A percentile compares a stretch with the other conserved stretches of the same genome.
phyloP scores from a whole-genome alignment of 2,888 invertebrate species.

The Euplagia quadripunctaria region DNA sequence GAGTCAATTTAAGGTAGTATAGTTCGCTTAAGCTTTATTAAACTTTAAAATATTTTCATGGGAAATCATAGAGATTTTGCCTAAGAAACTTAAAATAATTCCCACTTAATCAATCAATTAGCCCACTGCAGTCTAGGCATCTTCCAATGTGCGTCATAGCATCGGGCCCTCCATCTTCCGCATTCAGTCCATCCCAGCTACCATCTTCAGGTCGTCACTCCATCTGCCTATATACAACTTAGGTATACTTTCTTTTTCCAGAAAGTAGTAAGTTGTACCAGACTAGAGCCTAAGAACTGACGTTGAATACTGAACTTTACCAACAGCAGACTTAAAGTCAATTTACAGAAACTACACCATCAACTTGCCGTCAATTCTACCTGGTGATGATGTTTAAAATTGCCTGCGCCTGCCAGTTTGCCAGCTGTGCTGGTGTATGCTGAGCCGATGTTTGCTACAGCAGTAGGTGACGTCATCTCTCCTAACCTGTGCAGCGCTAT shows the following conservation, averaged over 20 bases:
- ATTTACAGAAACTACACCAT: slow-evolving; percentile 66
- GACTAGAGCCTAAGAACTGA: too few relatives aligned
- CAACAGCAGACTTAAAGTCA: neutral
- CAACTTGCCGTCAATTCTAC: slow-evolving; percentile 65
- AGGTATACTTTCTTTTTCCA: too few relatives aligned
- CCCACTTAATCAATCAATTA: too few relatives aligned
- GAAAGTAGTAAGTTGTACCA: too few relatives aligned
- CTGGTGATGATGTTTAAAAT: slow-evolving; percentile 60
- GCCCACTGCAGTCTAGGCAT: too few relatives aligned
- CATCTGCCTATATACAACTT: too few relatives aligned
- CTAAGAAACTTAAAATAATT: too few relatives aligned
- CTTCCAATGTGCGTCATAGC: too few relatives aligned
- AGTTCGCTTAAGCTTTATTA: neutral
- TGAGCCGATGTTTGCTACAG: slow-evolving; percentile 67
- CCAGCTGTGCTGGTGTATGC: slow-evolving; percentile 75
- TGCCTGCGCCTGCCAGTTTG: slow-evolving; percentile 68
- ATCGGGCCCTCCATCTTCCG: too few relatives aligned
- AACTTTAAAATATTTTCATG: slow-evolving; percentile 60
- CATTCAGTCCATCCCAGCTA: too few relatives aligned
- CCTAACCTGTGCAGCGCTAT: slow-evolving; percentile 65
- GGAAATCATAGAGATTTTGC: slow-evolving; percentile 61
- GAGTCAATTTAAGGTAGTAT: neutral
- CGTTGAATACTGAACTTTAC: too few relatives aligned
- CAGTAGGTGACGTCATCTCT: slow-evolving; percentile 64
- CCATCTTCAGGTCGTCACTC: too few relatives aligned